These are phyloP conservation scores for Rhynchonycteris naso DNA, from an alignment of 2,797 vertebrate genomes.

Conservation along the genomic window DNA sequence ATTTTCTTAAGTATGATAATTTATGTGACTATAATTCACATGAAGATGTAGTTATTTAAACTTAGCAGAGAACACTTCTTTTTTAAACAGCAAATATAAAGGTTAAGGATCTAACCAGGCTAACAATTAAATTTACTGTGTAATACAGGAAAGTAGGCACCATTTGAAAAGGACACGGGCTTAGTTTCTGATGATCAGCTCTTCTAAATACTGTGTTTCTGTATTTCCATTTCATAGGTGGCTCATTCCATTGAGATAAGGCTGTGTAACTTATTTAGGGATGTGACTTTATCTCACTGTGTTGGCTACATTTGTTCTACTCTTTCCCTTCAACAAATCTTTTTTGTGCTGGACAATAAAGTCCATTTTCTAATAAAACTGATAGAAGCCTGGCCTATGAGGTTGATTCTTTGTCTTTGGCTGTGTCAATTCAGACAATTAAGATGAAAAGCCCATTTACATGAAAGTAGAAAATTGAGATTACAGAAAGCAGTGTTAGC, in stretches of 20 bases:
- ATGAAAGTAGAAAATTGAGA: slow-evolving; percentile 73
- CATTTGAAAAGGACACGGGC: not conserved
- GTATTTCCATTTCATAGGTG: not conserved
- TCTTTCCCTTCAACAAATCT: slow-evolving; percentile 29
- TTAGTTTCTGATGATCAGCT: not conserved
- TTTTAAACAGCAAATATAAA: not conserved
- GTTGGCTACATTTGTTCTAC: slow-evolving; percentile 40
- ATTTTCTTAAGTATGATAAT: not conserved
- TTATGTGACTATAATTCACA: not conserved
- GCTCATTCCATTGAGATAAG: slow-evolving; percentile 44
- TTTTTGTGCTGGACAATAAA: slow-evolving; percentile 63
- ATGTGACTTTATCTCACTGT: slow-evolving; percentile 29
- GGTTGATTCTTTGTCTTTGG: slow-evolving; percentile 69
- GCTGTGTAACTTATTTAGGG: not conserved
- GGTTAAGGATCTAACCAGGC: not conserved
- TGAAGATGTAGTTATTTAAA: slow-evolving; percentile 20
- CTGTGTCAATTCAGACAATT: slow-evolving; percentile 71
- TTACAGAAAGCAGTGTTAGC: slow-evolving; percentile 67
- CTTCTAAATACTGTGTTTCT: slow-evolving; percentile 10
- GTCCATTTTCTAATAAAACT: slow-evolving; percentile 66
- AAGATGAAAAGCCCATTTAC: slow-evolving; percentile 75
- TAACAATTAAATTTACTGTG: not conserved
- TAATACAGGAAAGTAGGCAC: not conserved
- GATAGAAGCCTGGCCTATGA: slow-evolving; percentile 42
- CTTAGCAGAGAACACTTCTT: not conserved